A percentile compares a stretch with the other conserved stretches of the same genome.
Evolutionary conservation across 2,888 invertebrate genomes (phyloP).

Genomic region (Erpobdella octoculata): DNA sequence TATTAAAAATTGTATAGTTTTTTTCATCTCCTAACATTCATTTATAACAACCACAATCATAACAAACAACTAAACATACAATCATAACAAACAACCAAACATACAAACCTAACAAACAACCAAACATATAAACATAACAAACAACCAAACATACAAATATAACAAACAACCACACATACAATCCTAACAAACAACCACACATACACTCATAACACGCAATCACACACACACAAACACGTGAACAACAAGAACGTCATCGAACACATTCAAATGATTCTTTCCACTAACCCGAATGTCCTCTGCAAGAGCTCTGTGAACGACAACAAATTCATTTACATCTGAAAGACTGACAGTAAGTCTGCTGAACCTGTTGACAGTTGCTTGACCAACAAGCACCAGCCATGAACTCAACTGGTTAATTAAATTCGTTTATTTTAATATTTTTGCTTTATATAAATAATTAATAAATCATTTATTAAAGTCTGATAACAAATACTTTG

Average conservation of each 20-base stretch:
- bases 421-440: neutral
- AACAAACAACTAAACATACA: neutral
- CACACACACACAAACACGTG: too few relatives aligned
- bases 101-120: neutral
- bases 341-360: conserved; percentile 62
- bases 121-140: neutral
- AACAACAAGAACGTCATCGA: too few relatives aligned
- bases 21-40: too few relatives aligned
- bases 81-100: neutral
- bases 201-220: neutral
- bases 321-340: conserved; percentile 64
- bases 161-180: neutral
- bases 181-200: neutral
- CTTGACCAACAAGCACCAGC: conserved; percentile 66
- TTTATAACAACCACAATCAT: neutral
- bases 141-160: neutral
- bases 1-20: too few relatives aligned
- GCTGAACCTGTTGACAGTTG: conserved; percentile 65
- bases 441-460: neutral
- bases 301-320: conserved; percentile 66
- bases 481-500: conserved; percentile 51
- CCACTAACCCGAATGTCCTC: conserved; percentile 63
- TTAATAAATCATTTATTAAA: neutral
- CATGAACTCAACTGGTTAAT: conserved; percentile 59
- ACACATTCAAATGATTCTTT: too few relatives aligned